Evolutionary conservation across 2,888 invertebrate species (phyloP), one percentile per base, ranked within the genome.

Genomic region (Drosophila infuscata): DNA sequence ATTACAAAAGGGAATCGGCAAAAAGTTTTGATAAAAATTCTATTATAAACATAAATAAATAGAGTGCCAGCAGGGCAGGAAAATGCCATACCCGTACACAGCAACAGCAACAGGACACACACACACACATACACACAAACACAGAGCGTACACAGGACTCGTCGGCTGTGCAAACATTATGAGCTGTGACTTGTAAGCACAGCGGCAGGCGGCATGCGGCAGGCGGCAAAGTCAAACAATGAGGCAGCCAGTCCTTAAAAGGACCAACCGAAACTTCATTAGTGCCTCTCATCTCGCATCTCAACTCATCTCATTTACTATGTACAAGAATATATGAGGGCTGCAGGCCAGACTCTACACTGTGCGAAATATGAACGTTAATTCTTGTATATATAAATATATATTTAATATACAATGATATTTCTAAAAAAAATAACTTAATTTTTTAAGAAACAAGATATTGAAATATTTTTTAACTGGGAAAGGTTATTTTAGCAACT

Each of bases 41-140:
- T 90, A 88, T 88, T 91, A 91, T 86, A 89, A 91, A 86, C 90
- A 90, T 88, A 90, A 90, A 88, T 90, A 88, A 87, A 90, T 88
- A 78, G 89, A 80, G 76, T 72, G 90, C 58, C 73, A 73, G 61
- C 79, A 67, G 79, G 64, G 61, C 67, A 68, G 82, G 58, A 73
- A 63, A 78, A 58, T 67, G 81, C 35, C 48, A 38, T 12, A 57
- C 74, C 67, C 63, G 79, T 81, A 80, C 65, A 67, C 61, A 70
- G 43, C 33, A 20, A 53, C 53, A 54, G 53, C 43, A 29, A 49
- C 36, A 46, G 51, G 46, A 53, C 65, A 46, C 52, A 73, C 59
- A 74, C 63, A 43, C 43, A 65, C 57, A 74, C 63, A 52, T 12
- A 69, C 11, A 51, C 57, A 68, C n/a, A n/a, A 29, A 57, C 6